These are phyloP conservation scores for Podotricha telesiphe DNA, from an alignment of 2,888 invertebrate species.

Conservation along the genomic window DNA sequence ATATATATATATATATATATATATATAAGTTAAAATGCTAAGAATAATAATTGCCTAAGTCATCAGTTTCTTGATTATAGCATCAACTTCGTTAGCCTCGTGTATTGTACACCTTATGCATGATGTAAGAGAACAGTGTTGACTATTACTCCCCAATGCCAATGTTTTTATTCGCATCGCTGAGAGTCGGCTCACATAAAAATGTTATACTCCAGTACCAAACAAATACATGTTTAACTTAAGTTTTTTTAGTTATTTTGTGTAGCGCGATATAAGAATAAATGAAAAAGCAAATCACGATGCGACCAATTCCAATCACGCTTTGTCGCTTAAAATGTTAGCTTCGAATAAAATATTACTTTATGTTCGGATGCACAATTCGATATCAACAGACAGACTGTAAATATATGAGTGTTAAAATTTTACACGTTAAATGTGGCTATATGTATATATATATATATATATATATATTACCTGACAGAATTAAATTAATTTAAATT, in stretches of 20 bases:
- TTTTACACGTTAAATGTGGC: background rate
- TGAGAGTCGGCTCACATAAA: constrained; percentile 5
- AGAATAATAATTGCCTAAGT: no score
- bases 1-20: no score
- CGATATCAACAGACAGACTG: background rate
- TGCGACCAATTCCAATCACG: constrained; percentile 14
- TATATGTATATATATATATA: background rate
- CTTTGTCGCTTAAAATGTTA: constrained; percentile 17
- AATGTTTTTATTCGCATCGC: constrained; percentile 25
- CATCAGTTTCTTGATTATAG: no score
- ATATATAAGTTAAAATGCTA: no score
- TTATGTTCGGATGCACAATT: constrained; percentile 15
- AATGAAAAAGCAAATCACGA: constrained; percentile 19
- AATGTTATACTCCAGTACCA: background rate
- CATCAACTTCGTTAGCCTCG: no score
- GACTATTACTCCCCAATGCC: constrained; percentile 21
- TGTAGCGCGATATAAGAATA: constrained; percentile 8
- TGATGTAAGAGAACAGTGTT: constrained; percentile 11
- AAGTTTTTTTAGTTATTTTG: constrained; percentile 17
- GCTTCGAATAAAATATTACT: constrained; percentile 16
- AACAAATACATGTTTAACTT: constrained; percentile 16
- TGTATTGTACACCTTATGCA: constrained; percentile 1
- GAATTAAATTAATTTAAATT: constrained; percentile 17
- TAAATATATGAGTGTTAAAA: background rate
- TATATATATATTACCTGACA: background rate